phyloP scores from a whole-genome alignment of 2,888 invertebrate genomes.

The Sinhomidia bicolor region DNA sequence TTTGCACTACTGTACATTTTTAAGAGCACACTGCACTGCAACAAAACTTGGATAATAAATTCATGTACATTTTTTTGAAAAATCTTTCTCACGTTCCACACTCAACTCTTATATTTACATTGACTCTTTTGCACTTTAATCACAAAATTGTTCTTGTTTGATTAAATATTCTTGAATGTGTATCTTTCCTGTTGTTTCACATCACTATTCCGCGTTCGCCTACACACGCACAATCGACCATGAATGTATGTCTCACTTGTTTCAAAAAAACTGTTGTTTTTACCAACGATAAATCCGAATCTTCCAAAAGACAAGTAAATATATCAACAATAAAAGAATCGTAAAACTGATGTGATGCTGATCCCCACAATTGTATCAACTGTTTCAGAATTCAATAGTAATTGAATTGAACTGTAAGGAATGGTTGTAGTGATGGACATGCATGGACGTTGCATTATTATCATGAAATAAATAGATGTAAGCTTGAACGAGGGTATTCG shows the following conservation, averaged over 20 bases:
- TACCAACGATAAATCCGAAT: neutral
- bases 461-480: slow-evolving; percentile 13
- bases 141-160: neutral
- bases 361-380: neutral
- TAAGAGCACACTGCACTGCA: neutral
- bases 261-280: slow-evolving; percentile 7
- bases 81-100: neutral
- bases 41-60: neutral
- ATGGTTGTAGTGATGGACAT: slow-evolving; percentile 18
- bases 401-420: slow-evolving; percentile 11
- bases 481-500: slow-evolving; percentile 35
- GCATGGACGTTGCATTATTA: slow-evolving; percentile 28
- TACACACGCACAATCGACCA: too few species aligned
- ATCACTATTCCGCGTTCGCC: slow-evolving; percentile 17
- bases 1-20: neutral
- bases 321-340: neutral
- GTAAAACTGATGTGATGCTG: slow-evolving; percentile 3
- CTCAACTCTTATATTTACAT: neutral
- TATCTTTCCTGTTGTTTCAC: neutral
- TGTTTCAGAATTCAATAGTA: slow-evolving; percentile 17
- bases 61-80: too few species aligned
- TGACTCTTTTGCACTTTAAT: too few species aligned
- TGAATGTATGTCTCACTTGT: neutral
- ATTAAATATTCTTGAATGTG: too few species aligned
- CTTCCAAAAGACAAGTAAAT: neutral